Evolutionary conservation across 1,140 invertebrate genomes (phyloP), one percentile per base, ranked within the genome.

Genomic region (Drosophila kikkawai): DNA sequence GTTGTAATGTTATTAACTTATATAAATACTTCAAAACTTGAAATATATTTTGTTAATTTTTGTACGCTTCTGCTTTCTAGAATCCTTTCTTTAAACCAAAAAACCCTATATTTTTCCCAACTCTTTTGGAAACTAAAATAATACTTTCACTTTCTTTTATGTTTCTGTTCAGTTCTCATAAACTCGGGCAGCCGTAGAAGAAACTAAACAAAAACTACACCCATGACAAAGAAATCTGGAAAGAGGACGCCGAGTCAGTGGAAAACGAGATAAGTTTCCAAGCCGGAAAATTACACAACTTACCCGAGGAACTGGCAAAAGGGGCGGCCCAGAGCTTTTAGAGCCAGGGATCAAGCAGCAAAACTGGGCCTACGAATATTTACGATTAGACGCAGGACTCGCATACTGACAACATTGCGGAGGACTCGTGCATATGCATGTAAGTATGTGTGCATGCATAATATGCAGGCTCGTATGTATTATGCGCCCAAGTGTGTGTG

Each of bases 361-460:
- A 70, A 70, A 78, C 73, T 58, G 55, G 66, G 66, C 76, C 75
- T 71, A 71, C 36, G 66, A 79, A 79, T 79, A 78, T 79, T 79
- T 78, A 79, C 76, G 76, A 79, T 79, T 79, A 65, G 57, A 58
- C 51, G 67, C 75, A 64, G 75, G 74, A 69, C 41, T 70, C 50
- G 53, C 67, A 68, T 47, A 39, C 67, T 68, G 64, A 45, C 67
- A 68, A 55, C 64, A 68, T 68, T 68, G 63, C 48, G 53, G 41
- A 42, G 67, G 69, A 73, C 53, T 58, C 66, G 56, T 71, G 66
- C 69, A 71, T 71, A 71, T 71, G 53, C 56, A 70, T 71, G 65
- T 71, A 37, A 37, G 56, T 71, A 37, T 42, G 56, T 70, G 57
- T 58, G 53, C 56, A 50, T 71, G 66, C 41, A 42, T 50, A 42